Evolutionary conservation across 2,113 vertebrate genomes (phyloP).

Genomic region (Microcebus lehilahytsara): DNA sequence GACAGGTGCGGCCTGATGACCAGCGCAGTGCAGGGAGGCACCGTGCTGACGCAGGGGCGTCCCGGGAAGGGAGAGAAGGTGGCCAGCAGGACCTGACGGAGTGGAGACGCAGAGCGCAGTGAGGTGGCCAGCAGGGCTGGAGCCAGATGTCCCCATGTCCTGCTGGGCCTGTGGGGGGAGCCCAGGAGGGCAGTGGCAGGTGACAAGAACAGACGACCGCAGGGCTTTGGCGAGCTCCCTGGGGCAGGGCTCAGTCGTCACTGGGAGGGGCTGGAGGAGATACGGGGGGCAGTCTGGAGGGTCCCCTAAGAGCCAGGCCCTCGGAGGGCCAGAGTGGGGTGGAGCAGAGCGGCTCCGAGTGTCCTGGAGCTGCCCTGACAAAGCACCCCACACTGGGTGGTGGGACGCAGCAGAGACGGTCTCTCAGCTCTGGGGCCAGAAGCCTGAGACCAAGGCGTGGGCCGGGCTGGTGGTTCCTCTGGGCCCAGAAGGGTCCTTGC

Average conservation of each 20-base stretch:
- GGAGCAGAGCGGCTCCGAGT: background rate
- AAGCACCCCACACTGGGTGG: too few relatives aligned
- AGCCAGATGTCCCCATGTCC: background rate
- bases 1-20: background rate
- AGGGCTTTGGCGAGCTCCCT: background rate
- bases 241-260: background rate
- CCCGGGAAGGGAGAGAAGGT: too few relatives aligned
- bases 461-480: background rate
- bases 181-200: background rate
- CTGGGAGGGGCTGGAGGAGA: background rate
- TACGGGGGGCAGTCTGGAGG: background rate
- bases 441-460: background rate
- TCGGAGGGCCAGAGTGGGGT: background rate
- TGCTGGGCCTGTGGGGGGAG: background rate
- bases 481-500: background rate
- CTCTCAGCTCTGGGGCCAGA: background rate
- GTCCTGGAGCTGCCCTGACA: background rate
- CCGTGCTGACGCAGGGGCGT: background rate
- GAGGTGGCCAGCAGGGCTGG: background rate
- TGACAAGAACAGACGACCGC: background rate
- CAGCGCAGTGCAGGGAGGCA: background rate
- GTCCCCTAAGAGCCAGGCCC: background rate
- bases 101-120: background rate
- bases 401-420: too few relatives aligned
- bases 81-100: background rate